These are phyloP conservation scores for Carterocephalus palaemon DNA, from an alignment of 2,888 invertebrate species.

Conservation along the genomic window DNA sequence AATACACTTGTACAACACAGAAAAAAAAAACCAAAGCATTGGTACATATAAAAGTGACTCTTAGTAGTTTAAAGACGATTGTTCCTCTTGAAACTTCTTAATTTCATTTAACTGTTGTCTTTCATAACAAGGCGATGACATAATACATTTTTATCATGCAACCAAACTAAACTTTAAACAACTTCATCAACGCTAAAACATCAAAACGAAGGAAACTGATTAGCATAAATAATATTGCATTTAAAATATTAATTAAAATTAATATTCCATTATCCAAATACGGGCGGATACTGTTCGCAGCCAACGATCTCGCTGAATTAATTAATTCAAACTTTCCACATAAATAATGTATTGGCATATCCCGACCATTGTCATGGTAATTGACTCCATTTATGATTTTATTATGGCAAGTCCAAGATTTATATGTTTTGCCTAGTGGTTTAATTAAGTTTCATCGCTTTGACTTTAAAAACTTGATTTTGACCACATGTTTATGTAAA, in stretches of 20 bases:
- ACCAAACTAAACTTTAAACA: too few species aligned
- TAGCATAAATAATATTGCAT: conserved; percentile 5
- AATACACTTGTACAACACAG: too few species aligned
- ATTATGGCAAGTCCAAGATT: conserved; percentile 6
- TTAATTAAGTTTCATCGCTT: too few species aligned
- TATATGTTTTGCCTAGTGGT: conserved; percentile 7
- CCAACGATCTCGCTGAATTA: conserved; percentile 2
- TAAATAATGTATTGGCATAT: conserved; percentile 20
- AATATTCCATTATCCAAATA: conserved; percentile 15
- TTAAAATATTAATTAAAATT: conserved; percentile 18
- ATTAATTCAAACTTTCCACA: conserved; percentile 19
- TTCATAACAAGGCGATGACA: too few species aligned
- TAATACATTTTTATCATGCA: too few species aligned
- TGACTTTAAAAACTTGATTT: too few species aligned
- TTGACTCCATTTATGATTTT: conserved; percentile 17
- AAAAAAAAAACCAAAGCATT: too few species aligned
- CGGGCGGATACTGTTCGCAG: conserved; percentile 6
- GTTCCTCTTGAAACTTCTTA: too few species aligned
- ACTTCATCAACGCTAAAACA: background rate
- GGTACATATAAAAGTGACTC: too few species aligned
- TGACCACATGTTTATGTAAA: too few species aligned
- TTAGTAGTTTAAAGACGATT: too few species aligned
- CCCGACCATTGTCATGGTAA: conserved; percentile 15
- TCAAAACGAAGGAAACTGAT: conserved; percentile 3
- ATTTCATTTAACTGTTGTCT: too few species aligned